phyloP scores from a whole-genome alignment of 2,888 invertebrate genomes.

The Heliconius charithonia region DNA sequence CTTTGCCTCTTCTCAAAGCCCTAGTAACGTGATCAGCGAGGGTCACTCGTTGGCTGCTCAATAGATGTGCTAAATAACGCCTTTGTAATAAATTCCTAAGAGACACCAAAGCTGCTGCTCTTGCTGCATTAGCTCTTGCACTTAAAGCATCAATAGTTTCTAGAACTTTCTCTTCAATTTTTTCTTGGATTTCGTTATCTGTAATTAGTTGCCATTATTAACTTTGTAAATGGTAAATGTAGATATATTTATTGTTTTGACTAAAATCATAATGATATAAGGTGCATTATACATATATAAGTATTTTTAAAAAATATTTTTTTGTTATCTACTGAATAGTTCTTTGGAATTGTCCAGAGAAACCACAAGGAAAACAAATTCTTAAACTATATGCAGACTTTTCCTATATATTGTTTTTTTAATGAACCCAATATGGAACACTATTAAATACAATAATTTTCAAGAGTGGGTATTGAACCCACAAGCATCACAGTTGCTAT shows the following conservation, averaged over 20 bases:
- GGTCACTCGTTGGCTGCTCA: slow-evolving; percentile 90
- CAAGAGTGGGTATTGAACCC: too few species aligned
- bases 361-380: too few species aligned
- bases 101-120: slow-evolving; percentile 88
- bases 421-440: too few species aligned
- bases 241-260: neutral
- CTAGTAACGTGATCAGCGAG: slow-evolving; percentile 92
- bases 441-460: too few species aligned
- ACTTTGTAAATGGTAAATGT: neutral
- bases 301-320: too few species aligned
- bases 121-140: slow-evolving; percentile 94
- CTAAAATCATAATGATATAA: neutral
- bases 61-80: slow-evolving; percentile 90
- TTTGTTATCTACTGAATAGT: too few species aligned
- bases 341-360: too few species aligned
- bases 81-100: slow-evolving; percentile 90
- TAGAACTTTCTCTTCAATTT: slow-evolving; percentile 93
- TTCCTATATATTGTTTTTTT: too few species aligned
- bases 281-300: too few species aligned
- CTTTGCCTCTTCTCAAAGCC: slow-evolving; percentile 92
- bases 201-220: slow-evolving; percentile 43
- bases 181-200: slow-evolving; percentile 84
- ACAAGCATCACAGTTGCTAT: neutral
- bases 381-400: too few species aligned
- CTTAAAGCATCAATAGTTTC: slow-evolving; percentile 94